Evolutionary conservation across 1,140 invertebrate genomes (phyloP), one percentile per base, ranked within the genome.

Genomic region (Lucilia cuprina): DNA sequence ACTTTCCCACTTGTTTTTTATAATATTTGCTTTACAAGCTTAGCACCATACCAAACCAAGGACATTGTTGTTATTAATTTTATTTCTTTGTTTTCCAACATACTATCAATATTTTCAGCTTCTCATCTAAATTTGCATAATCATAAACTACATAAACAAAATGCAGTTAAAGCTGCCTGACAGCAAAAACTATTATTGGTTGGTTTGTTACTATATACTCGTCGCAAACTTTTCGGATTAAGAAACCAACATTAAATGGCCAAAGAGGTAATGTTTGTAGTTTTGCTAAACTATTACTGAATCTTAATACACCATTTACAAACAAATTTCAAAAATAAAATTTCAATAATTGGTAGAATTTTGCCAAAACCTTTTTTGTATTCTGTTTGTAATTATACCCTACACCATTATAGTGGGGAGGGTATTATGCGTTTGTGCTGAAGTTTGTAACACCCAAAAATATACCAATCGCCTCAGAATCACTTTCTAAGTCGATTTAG

Each of bases 111-210:
- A 21, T 70, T 70, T 70, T 25, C 19, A 25, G 21, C 50, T 70
- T 70, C 19, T 70, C 65, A 70, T 70, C 65, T 70, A 21, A 21
- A 70, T 70, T 70, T 70, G 65, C 65, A 70, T 70, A 70, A 70
- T 70, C 65, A 70, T 70, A 70, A 70, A 70, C n/a, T 21, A 70
- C 65, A 70, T 25, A 70, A 70, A 70, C 21, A 70, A 70, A 21
- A 19, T 70, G 65, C 65, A 21, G 21, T 17, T 9, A 70, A 70
- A 70, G n/a, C 65, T 19, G n/a, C 19, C 65, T 21, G 50, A 4
- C 12, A 55, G 50, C 50, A 13, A 55, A 41, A 0, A 10, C 41
- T 41, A 41, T 41, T 30, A 30, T 30, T 30, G 25, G 25, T 30
- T 41, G 5, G 41, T 41, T 41, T 0, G 50, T 55, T 55, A 13